phyloP scores from a whole-genome alignment of 1,140 invertebrate species.

The Cylas formicarius region DNA sequence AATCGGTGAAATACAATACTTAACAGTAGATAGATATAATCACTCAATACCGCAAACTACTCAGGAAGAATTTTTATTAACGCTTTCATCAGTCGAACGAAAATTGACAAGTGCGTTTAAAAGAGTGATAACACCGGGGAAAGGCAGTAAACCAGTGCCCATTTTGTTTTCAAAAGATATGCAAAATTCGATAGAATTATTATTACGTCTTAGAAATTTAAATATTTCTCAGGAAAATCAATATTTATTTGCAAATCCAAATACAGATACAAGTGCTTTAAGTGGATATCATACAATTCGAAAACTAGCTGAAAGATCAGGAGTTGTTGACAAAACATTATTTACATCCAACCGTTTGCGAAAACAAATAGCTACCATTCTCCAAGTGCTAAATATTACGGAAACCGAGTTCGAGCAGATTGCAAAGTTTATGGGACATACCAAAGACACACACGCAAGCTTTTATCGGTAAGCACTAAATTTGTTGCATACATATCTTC shows the following conservation, averaged over 20 bases:
- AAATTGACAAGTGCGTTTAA: conserved; percentile 20
- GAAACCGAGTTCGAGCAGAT: conserved; percentile 18
- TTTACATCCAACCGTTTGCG: conserved; percentile 17
- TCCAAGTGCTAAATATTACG: conserved; percentile 16
- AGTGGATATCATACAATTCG: no score
- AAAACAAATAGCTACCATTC: conserved; percentile 20
- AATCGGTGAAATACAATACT: conserved; percentile 19
- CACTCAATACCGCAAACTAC: background rate
- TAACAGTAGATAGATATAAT: conserved; percentile 13
- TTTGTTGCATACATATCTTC: background rate
- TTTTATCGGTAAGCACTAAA: conserved; percentile 11
- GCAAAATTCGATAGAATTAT: no score
- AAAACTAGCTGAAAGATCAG: no score
- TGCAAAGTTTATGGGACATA: conserved; percentile 21
- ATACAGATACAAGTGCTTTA: no score
- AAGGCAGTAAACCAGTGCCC: conserved; percentile 21
- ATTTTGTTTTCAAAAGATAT: conserved; percentile 22
- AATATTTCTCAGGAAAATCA: no score
- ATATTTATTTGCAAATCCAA: no score
- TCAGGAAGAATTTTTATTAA: conserved; percentile 20
- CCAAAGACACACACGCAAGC: conserved; percentile 16
- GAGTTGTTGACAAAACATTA: no score
- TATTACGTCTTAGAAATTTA: no score
- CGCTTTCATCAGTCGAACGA: conserved; percentile 11
- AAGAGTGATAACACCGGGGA: conserved; percentile 18